Percentiles rank a stretch among this genome's conserved stretches.
Evolutionary conservation across 2,797 vertebrate genomes (phyloP).

Genomic region (Enoplosus armatus): DNA sequence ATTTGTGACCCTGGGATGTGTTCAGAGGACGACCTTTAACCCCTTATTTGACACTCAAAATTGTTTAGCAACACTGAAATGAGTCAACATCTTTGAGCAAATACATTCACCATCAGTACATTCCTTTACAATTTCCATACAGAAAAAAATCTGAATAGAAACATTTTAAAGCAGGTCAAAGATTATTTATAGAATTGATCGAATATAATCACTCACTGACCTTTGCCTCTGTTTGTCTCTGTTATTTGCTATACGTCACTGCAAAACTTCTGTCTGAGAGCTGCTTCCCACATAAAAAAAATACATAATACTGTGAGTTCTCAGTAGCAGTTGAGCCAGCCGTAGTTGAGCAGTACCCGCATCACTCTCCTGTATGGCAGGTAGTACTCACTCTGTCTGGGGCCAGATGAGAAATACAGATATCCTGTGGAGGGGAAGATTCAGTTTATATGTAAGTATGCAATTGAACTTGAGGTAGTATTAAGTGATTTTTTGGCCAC

Average conservation of each 20-base stretch:
- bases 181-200: constrained; percentile 27
- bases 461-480: background rate
- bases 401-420: constrained; percentile 81
- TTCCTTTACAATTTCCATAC: background rate
- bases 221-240: constrained; percentile 4
- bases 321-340: constrained; percentile 85
- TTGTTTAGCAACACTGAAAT: constrained; percentile 10
- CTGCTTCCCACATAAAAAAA: background rate
- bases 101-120: background rate
- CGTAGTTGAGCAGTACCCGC: constrained; percentile 79
- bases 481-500: background rate
- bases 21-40: background rate
- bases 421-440: constrained; percentile 68
- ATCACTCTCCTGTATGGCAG: constrained; percentile 52
- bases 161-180: constrained; percentile 20
- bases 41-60: background rate
- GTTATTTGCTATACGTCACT: background rate
- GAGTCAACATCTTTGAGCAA: background rate
- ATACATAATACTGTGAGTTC: background rate
- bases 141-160: background rate
- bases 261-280: background rate
- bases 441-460: background rate
- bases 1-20: constrained; percentile 10
- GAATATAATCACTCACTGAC: constrained; percentile 12
- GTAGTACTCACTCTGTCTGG: constrained; percentile 78